A percentile compares a stretch with the other conserved stretches of the same genome.
Evolutionary conservation across 1,140 invertebrate genomes (phyloP).

Genomic region (Procambarus virginalis): DNA sequence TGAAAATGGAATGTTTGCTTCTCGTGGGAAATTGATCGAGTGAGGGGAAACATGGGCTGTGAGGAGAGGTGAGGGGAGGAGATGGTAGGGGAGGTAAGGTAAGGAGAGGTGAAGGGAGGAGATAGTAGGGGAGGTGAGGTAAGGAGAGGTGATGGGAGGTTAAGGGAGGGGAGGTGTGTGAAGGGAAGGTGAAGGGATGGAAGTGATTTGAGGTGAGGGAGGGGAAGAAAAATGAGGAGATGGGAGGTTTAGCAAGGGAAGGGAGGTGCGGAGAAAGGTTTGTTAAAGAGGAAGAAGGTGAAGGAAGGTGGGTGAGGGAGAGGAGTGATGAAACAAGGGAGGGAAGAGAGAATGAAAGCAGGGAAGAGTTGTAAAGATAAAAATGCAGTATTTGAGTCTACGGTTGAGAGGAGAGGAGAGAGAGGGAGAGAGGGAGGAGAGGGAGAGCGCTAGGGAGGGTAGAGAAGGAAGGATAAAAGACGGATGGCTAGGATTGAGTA

Average conservation of each 20-base stretch:
- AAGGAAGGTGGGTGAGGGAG: no score
- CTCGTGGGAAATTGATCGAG: slow-evolving; percentile 50
- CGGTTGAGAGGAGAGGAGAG: no score
- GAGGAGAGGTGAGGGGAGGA: background rate
- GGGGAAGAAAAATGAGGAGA: background rate
- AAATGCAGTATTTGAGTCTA: no score
- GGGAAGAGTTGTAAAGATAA: no score
- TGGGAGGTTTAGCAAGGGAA: no score
- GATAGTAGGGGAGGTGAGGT: background rate
- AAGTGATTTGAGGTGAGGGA: background rate
- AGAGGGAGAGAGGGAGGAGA: background rate
- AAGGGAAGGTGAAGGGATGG: background rate
- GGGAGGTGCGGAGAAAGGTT: no score
- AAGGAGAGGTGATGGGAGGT: background rate
- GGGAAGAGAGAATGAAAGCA: no score
- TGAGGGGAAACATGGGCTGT: slow-evolving; percentile 21
- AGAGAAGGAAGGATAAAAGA: no score
- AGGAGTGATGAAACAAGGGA: no score
- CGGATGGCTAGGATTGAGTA: no score
- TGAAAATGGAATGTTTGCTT: slow-evolving; percentile 56
- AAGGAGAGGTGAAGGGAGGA: background rate
- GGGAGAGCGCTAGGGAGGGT: no score
- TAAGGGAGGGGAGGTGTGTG: background rate
- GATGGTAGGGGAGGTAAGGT: background rate
- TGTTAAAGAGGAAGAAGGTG: no score